These are phyloP conservation scores for Epizoanthus stellaris DNA, from an alignment of 92 coral and sea anemone genomes.

Conservation along the genomic window DNA sequence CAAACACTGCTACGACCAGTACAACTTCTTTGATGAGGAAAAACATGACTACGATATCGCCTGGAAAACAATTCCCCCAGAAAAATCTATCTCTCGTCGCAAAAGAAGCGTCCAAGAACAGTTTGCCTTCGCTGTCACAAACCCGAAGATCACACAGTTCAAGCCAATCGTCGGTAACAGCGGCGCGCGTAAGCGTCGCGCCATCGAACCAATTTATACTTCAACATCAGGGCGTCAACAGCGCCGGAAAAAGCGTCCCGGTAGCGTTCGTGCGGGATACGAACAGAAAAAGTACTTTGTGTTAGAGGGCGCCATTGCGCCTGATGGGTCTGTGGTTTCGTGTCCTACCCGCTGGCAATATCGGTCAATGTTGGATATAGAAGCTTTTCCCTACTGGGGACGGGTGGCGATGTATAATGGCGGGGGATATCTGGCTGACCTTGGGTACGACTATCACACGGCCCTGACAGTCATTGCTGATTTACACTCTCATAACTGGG, in stretches of 20 bases:
- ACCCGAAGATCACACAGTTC: slow-evolving; percentile 26
- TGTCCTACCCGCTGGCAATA: slow-evolving; percentile 93
- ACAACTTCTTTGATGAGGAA: slow-evolving; percentile 63
- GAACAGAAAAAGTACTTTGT: slow-evolving; percentile 72
- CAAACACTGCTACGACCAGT: slow-evolving; percentile 66
- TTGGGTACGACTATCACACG: slow-evolving; percentile 88
- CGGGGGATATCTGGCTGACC: slow-evolving; percentile 89
- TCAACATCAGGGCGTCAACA: slow-evolving; percentile 87
- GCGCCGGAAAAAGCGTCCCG: slow-evolving; percentile 63
- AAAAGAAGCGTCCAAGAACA: slow-evolving; percentile 79
- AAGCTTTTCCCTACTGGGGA: slow-evolving; percentile 98
- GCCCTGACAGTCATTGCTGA: slow-evolving; percentile 90
- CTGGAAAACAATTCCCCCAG: slow-evolving; percentile 75
- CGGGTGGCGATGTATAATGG: slow-evolving; percentile 76
- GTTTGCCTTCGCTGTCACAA: slow-evolving; percentile 53
- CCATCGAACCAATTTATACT: slow-evolving; percentile 83
- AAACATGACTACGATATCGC: slow-evolving; percentile 61
- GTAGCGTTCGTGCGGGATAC: slow-evolving; percentile 28
- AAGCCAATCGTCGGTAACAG: slow-evolving; percentile 24
- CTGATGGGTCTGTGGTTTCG: slow-evolving; percentile 82
- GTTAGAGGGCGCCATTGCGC: slow-evolving; percentile 70
- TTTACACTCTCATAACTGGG: slow-evolving; percentile 87
- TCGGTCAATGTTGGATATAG: slow-evolving; percentile 62
- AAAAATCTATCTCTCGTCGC: slow-evolving; percentile 49
- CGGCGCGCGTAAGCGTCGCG: slow-evolving; percentile 70